phyloP scores from a whole-genome alignment of 2,113 vertebrate species.

The Malurus cyaneus region DNA sequence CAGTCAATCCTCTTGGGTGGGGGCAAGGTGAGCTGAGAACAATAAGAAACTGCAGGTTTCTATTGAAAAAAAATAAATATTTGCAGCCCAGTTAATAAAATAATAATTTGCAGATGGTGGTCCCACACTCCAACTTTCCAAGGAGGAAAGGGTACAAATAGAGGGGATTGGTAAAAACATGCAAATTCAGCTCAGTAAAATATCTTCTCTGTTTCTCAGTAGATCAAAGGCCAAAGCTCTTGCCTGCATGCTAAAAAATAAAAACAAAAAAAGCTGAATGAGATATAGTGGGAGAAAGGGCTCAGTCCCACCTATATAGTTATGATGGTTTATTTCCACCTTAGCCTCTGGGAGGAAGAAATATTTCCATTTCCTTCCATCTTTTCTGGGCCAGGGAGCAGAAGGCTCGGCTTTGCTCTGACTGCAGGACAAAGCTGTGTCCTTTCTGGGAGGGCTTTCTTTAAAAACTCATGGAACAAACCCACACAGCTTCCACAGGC shows the following conservation, averaged over 20 bases:
- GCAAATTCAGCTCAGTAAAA: not conserved
- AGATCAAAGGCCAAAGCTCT: not conserved
- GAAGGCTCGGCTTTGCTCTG: not conserved
- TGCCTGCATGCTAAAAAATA: not conserved
- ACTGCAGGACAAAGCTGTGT: not conserved
- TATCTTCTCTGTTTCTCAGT: not conserved
- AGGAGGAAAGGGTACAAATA: not conserved
- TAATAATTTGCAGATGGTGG: not conserved
- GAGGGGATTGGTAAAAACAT: not conserved
- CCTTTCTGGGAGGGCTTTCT: not conserved
- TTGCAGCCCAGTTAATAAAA: not conserved
- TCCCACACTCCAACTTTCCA: not conserved
- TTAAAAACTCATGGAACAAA: not conserved
- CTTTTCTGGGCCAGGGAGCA: not conserved
- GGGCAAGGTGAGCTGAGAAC: not conserved
- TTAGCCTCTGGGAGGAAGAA: not conserved
- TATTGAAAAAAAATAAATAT: not conserved
- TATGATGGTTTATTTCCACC: not conserved
- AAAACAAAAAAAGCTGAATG: not conserved
- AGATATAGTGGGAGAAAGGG: rapidly evolving
- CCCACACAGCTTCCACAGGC: not conserved
- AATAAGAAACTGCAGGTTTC: not conserved
- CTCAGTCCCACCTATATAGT: rapidly evolving
- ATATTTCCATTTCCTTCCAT: not conserved
- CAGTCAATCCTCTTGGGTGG: not conserved